Evolutionary conservation across 2,113 vertebrate species (phyloP).

Genomic region (Hydropotes inermis): DNA sequence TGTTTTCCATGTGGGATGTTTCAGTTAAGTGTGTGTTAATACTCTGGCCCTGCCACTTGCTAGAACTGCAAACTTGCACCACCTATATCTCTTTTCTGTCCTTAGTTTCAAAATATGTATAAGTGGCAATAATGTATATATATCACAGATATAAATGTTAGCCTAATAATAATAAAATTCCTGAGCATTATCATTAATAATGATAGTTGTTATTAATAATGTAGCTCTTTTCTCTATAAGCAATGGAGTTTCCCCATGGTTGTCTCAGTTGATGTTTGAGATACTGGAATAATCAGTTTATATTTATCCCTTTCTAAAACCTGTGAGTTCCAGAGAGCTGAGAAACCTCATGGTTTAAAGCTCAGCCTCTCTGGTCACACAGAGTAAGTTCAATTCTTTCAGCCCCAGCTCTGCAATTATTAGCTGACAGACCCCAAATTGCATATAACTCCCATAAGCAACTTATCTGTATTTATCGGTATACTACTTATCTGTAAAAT

Average conservation of each 20-base stretch:
- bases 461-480: background rate
- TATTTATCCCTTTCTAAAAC: background rate
- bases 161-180: background rate
- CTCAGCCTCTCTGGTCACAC: background rate
- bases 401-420: background rate
- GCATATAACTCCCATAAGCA: background rate
- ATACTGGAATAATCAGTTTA: background rate
- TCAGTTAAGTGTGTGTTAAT: background rate
- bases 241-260: background rate
- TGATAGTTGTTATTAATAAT: background rate
- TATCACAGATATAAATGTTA: background rate
- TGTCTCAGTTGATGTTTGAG: background rate
- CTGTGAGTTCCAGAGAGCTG: background rate
- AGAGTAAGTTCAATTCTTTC: background rate
- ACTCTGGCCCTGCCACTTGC: background rate
- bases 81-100: background rate
- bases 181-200: background rate
- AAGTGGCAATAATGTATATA: background rate
- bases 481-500: background rate
- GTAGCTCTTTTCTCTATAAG: background rate
- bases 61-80: background rate
- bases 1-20: background rate
- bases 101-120: constrained; percentile 4
- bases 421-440: background rate
- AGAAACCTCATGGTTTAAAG: background rate